Base-by-base conservation (phyloP, 2,888 invertebrate genomes). In the Siphonodentalium dalli region DNA sequence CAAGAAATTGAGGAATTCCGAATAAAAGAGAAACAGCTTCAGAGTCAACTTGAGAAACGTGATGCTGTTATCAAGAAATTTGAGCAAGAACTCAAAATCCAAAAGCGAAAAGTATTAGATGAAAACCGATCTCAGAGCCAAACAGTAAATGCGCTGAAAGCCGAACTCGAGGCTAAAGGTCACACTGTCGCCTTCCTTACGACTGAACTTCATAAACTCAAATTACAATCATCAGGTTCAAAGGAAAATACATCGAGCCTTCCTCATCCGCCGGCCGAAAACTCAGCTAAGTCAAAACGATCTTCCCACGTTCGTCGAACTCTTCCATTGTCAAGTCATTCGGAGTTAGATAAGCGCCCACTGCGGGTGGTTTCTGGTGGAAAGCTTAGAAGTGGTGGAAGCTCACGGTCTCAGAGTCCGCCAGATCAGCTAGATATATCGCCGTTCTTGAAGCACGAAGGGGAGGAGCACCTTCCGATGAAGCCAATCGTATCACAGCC, bases 141-240 rank as follows among this genome's bases (percentile, higher is more conserved):
- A 47, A 63, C 65, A 35, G 56, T 74, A 23, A 71, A 70, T 38
- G 54, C 61, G 20, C 54, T 74, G 8, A 65, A 67, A 50, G 69
- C 70, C 3, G 74, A 78, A 41, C 57, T 75, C 24, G 75, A 76
- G 31, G 63, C 69, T n/a, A 75, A 77, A 48, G 67, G 72, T 23
- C 70, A 72, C 49, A 73, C 68, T 48, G 69, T 74, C 43, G 77
- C 75, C 4, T 72, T 71, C 46, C 65, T 74, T 24, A 75, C 74
- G 20, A 71, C 72, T 35, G 74, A 76, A 61, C 59, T 75, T 13
- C 68, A 72, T 47, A 71, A 70, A 54, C 54, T 68, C 13, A 75
- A 51, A 52, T 53, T 59, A 27, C 42, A 50, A 24, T 54, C n/a
- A n/a, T n/a, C n/a, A n/a, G n/a, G n/a, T n/a, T n/a, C n/a, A n/a